phyloP scores from a whole-genome alignment of 1,140 invertebrate species.

The Papilio helenus region DNA sequence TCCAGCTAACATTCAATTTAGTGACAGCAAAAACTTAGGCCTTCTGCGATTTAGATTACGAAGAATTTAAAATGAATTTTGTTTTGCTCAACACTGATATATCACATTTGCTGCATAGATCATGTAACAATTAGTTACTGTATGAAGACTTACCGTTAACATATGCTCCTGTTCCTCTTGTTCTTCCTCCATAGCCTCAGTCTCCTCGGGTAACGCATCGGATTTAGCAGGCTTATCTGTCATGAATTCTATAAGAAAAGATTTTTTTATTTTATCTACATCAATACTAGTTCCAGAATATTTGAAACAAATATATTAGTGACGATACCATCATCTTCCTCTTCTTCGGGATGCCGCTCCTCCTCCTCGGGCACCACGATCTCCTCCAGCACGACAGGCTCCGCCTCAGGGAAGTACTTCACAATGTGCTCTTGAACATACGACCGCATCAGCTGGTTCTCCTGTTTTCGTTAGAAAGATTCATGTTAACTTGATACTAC shows the following conservation, averaged over 20 bases:
- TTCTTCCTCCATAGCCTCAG: conserved; percentile 57
- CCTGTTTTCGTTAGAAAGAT: conserved; percentile 46
- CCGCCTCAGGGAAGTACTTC: conserved; percentile 74
- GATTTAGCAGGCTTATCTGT: neutral
- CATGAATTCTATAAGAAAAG: neutral
- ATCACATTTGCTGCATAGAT: too few species aligned
- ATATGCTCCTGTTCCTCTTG: conserved; percentile 73
- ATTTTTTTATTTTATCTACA: too few species aligned
- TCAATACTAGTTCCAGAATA: too few species aligned
- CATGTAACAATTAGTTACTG: too few species aligned
- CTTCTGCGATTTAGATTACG: neutral
- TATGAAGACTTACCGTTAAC: conserved; percentile 59
- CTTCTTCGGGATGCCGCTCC: conserved; percentile 47
- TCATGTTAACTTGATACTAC: too few species aligned
- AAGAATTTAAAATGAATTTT: neutral
- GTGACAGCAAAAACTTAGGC: neutral
- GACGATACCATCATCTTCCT: conserved; percentile 60
- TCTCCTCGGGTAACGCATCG: conserved; percentile 40
- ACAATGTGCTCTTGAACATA: conserved; percentile 69
- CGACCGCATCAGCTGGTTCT: conserved; percentile 70
- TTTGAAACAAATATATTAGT: too few species aligned
- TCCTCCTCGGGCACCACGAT: conserved; percentile 71
- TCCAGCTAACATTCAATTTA: conserved; percentile 69
- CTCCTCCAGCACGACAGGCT: conserved; percentile 73
- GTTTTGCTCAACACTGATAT: too few species aligned